Base-by-base conservation (phyloP, 2,113 vertebrate genomes). In the Corythaixoides concolor region DNA sequence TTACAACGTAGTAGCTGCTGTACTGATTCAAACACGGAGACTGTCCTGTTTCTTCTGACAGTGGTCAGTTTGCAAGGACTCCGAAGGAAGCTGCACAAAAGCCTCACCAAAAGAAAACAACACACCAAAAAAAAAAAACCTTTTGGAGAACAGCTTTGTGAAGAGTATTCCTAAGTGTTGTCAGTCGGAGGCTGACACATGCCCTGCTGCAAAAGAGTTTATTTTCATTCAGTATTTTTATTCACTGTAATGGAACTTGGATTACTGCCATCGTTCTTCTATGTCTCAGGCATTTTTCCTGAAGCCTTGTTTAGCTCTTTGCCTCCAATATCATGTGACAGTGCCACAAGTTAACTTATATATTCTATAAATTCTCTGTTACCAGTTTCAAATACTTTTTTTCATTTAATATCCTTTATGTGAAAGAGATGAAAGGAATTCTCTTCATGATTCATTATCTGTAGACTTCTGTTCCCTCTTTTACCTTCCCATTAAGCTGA, bases 211-310 rank as follows among this genome's bases (percentile, higher is more conserved):
- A 28, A 11, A 35, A 60, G 89, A n/a, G 52, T 88, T 95, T 90
- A 53, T 93, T 94, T 95, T 74, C 80, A 84, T 81, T 90, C 82
- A 72, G 53, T 95, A 20, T 73, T 95, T 93, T 92, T 76, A 47
- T 83, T 83, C 33, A 20, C 64, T 45, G 21, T 73, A 82, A 68
- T 60, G 72, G 43, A 77, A 35, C 32, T 67, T 93, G 95, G 72
- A 60, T 76, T 83, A 41, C 22, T 89, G 76, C 88, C 85, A 73
- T 84, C 19, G 0, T 83, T 90, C 33, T 73, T 85, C 70, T 82
- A 3, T 5, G 50, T 88, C 68, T 80, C n/a, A 20, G 58, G 24
- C 53, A 8, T 75, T 94, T 85, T 90, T 94, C 69, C 33, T 75
- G 39, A 68, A 75, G 60, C 47, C 30, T 37, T 78, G 13, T 74